Evolutionary conservation across 1,140 invertebrate species (phyloP).

Genomic region (Calliopsis andreniformis): DNA sequence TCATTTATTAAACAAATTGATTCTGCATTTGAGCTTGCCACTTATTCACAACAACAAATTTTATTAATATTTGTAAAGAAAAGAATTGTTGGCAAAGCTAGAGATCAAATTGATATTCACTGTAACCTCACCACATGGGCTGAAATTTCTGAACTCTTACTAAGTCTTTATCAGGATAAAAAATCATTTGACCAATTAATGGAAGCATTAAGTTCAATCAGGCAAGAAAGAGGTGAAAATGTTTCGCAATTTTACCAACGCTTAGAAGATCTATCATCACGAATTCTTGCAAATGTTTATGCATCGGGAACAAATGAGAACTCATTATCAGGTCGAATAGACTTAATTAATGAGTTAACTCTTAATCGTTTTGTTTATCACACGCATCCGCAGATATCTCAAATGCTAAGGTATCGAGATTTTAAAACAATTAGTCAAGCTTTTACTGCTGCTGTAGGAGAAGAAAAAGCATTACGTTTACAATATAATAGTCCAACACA

Average conservation of each 20-base stretch:
- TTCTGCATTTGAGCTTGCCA: too few species aligned
- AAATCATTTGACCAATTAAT: too few species aligned
- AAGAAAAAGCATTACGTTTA: neutral
- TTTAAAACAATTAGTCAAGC: neutral
- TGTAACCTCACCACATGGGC: neutral
- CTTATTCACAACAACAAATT: too few species aligned
- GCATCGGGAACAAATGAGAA: neutral
- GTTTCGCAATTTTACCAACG: too few species aligned
- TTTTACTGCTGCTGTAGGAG: neutral
- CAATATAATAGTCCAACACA: too few species aligned
- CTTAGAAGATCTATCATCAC: neutral
- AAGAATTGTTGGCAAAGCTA: neutral
- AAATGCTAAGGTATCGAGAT: neutral
- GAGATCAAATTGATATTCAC: too few species aligned
- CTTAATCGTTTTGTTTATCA: too few species aligned
- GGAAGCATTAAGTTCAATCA: neutral
- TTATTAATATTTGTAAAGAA: neutral
- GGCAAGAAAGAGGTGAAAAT: neutral
- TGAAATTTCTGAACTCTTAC: neutral
- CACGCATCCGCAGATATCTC: too few species aligned
- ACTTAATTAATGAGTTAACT: too few species aligned
- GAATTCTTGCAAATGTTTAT: neutral
- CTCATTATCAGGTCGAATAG: neutral
- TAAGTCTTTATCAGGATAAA: neutral
- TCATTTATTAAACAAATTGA: slow-evolving; percentile 3